phyloP scores from a whole-genome alignment of 1,140 invertebrate species.

The Psix sp. region DNA sequence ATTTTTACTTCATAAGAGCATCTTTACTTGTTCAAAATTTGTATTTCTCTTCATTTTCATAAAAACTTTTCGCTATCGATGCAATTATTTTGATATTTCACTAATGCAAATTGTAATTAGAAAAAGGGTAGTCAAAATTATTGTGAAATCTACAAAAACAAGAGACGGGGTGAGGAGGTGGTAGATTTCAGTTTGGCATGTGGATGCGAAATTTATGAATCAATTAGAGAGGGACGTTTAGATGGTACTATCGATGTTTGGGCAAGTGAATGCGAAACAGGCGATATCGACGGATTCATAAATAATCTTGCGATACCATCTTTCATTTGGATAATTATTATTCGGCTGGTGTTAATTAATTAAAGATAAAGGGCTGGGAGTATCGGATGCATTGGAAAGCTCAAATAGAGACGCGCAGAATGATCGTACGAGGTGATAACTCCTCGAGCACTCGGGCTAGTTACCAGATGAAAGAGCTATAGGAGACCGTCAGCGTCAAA shows the following conservation, averaged over 20 bases:
- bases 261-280: conserved; percentile 13
- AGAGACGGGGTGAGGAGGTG: too few species aligned
- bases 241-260: conserved; percentile 61
- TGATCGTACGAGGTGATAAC: conserved; percentile 69
- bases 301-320: conserved; percentile 71
- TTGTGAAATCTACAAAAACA: too few species aligned
- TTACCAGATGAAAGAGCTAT: conserved; percentile 73
- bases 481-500: conserved; percentile 68
- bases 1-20: too few species aligned
- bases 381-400: too few species aligned
- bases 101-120: too few species aligned
- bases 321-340: conserved; percentile 75
- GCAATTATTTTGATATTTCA: too few species aligned
- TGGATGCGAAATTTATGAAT: conserved; percentile 72
- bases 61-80: too few species aligned
- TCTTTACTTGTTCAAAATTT: too few species aligned
- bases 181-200: too few species aligned
- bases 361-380: conserved; percentile 58
- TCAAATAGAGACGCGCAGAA: conserved; percentile 44
- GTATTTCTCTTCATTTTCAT: too few species aligned
- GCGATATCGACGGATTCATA: conserved; percentile 65
- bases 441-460: conserved; percentile 69
- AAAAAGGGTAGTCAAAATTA: too few species aligned
- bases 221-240: conserved; percentile 66
- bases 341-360: conserved; percentile 68